Conservation (phyloP, 2,113 vertebrate species). For the Oncorhynchus clarkii region DNA sequence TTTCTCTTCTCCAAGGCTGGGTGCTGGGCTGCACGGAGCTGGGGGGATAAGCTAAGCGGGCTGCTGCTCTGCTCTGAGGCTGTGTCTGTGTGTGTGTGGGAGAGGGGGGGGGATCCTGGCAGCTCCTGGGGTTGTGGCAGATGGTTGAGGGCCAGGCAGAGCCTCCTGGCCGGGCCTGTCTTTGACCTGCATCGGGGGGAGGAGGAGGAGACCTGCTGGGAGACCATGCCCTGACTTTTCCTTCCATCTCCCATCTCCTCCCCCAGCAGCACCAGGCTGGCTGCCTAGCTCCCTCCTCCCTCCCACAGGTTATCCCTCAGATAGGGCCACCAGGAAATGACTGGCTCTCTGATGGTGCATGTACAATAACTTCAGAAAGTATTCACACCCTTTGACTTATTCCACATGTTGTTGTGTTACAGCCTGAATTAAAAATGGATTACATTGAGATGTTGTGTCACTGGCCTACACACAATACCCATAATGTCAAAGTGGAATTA, state of each 20-base stretch:
- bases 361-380: not conserved
- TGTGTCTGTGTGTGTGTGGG: conserved; percentile 9
- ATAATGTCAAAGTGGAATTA: no score
- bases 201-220: conserved; percentile 23
- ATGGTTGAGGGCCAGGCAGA: conserved; percentile 61
- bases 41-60: conserved; percentile 29
- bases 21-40: conserved; percentile 22
- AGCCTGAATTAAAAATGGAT: no score
- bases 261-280: not conserved
- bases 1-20: conserved; percentile 20
- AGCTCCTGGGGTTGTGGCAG: conserved; percentile 68
- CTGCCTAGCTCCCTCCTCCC: not conserved
- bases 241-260: conserved; percentile 10
- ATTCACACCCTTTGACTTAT: no score
- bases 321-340: not conserved
- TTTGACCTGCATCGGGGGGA: conserved; percentile 54
- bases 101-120: conserved; percentile 52
- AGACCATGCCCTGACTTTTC: conserved; percentile 16
- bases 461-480: no score
- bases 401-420: no score
- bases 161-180: conserved; percentile 55
- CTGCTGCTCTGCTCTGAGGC: conserved; percentile 27
- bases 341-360: not conserved
- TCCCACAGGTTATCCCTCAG: not conserved
- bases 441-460: no score